Base-by-base conservation (phyloP, 2,888 invertebrate genomes). In the Thecocarcelia acutangulata region DNA sequence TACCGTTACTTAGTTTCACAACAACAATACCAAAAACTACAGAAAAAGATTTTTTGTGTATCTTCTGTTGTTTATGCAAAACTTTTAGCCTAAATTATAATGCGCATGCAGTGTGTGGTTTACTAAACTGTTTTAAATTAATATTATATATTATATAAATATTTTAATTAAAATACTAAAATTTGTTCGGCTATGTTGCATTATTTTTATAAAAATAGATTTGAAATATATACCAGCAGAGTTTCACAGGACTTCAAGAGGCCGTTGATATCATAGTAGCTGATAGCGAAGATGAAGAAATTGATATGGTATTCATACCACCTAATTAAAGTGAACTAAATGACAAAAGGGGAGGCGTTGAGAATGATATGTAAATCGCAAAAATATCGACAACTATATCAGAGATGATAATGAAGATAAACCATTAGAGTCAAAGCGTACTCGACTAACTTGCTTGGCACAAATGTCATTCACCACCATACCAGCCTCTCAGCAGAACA, bases 221-320 rank as follows among this genome's bases (percentile, higher is more conserved):
- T 58, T 58, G 12, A 40, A 58, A 0, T 13, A 58, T 58, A 12
- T n/a, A n/a, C n/a, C n/a, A 37, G 37, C 19, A 12, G 12, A 50
- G 13, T 0, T 58, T 58, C 42, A 40, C 40, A 58, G 58, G 40
- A n/a, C 19, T 58, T 40, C 19, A 58, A 21, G 58, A 58, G 21
- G 19, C 40, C 21, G 19, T 58, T 58, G 58, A 58, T 21, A 58
- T 40, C 40, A 40, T 42, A 40, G 19, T 58, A 58, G 3, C 12
- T 13, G 19, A 40, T 40, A 58, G 58, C 13, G 58, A 58, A 12
- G 17, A 40, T n/a, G 19, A 58, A n/a, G 15, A 28, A 15, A 5
- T 15, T 24, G n/a, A 59, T n/a, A n/a, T n/a, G n/a, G n/a, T n/a
- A n/a, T n/a, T 59, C 9, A 59, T 46, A 8, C 46, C 17, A 46